A percentile compares a stretch with the other conserved stretches of the same genome.
Evolutionary conservation across 1,140 invertebrate species (phyloP).

Genomic region (Leptopilina boulardi): DNA sequence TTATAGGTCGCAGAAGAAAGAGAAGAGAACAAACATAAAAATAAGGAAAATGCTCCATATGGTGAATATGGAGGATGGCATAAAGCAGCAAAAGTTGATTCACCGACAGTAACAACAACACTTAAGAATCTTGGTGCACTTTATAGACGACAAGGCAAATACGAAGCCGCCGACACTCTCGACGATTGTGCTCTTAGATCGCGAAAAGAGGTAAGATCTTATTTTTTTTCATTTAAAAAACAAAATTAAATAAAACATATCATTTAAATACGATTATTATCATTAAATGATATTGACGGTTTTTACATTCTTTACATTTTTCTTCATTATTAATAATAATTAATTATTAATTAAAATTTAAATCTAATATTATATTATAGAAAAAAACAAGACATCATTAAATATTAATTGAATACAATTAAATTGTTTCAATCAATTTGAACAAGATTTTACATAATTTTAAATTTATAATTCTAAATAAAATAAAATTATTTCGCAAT

Average conservation of each 20-base stretch:
- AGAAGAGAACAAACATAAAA: conserved; percentile 95
- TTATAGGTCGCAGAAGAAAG: conserved; percentile 94
- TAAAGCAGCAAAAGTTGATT: conserved; percentile 99
- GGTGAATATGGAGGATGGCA: conserved; percentile 98
- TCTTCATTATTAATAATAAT: too few relatives aligned
- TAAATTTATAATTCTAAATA: too few relatives aligned
- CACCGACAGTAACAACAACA: conserved; percentile 97
- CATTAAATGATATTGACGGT: too few relatives aligned
- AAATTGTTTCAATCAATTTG: too few relatives aligned
- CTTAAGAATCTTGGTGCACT: conserved; percentile 97
- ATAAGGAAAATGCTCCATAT: conserved; percentile 93
- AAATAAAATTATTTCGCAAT: too few relatives aligned
- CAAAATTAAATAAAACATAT: conserved; percentile 19
- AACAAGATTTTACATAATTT: too few relatives aligned
- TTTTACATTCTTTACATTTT: too few relatives aligned
- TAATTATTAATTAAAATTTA: too few relatives aligned
- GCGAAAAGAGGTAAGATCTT: conserved; percentile 87
- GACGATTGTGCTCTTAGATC: conserved; percentile 97
- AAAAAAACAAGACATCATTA: too few relatives aligned
- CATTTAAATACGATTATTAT: not conserved
- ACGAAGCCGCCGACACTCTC: conserved; percentile 98
- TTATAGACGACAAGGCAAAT: conserved; percentile 98
- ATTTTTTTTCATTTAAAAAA: conserved; percentile 60
- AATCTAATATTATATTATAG: too few relatives aligned
- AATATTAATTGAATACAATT: too few relatives aligned